A percentile compares a stretch with the other conserved stretches of the same genome.
These are phyloP conservation scores for Xanthia togata DNA, from an alignment of 2,888 invertebrate genomes.

Conservation along the genomic window DNA sequence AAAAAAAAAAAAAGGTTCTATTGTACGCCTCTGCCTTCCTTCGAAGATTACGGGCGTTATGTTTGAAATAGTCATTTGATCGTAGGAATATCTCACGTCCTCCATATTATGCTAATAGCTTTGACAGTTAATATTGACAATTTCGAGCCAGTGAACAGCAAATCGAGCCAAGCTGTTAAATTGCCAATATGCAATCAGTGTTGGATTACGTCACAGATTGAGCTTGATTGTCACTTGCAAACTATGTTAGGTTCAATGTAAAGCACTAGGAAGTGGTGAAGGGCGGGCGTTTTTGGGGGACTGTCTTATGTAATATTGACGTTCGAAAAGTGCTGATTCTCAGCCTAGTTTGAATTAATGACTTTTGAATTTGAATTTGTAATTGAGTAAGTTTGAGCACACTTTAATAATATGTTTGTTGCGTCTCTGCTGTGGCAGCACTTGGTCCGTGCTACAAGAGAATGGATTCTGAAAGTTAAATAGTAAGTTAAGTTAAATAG, in stretches of 20 bases:
- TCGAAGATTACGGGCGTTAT: too few relatives aligned
- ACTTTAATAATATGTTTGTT: neutral
- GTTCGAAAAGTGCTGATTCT: too few relatives aligned
- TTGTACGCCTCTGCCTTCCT: too few relatives aligned
- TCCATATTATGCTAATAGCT: neutral
- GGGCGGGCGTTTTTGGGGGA: too few relatives aligned
- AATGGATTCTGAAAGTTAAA: neutral
- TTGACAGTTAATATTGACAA: neutral
- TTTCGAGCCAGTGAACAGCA: conserved; percentile 5
- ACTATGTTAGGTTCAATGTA: neutral
- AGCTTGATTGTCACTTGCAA: conserved; percentile 5
- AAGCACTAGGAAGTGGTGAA: too few relatives aligned
- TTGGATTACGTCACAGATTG: conserved; percentile 22
- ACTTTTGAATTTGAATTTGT: too few relatives aligned
- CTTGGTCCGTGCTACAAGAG: neutral
- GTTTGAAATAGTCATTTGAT: too few relatives aligned
- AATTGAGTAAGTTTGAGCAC: neutral
- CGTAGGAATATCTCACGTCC: neutral
- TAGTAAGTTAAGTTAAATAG: neutral
- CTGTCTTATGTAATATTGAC: too few relatives aligned
- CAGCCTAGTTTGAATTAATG: too few relatives aligned
- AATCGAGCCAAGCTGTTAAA: conserved; percentile 21
- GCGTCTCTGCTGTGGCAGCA: neutral
- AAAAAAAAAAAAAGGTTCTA: too few relatives aligned
- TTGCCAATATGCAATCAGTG: conserved; percentile 30